Percentiles rank a stretch among this genome's conserved stretches.
phyloP scores from a whole-genome alignment of 2,113 vertebrate species.

The Eulemur rufifrons region DNA sequence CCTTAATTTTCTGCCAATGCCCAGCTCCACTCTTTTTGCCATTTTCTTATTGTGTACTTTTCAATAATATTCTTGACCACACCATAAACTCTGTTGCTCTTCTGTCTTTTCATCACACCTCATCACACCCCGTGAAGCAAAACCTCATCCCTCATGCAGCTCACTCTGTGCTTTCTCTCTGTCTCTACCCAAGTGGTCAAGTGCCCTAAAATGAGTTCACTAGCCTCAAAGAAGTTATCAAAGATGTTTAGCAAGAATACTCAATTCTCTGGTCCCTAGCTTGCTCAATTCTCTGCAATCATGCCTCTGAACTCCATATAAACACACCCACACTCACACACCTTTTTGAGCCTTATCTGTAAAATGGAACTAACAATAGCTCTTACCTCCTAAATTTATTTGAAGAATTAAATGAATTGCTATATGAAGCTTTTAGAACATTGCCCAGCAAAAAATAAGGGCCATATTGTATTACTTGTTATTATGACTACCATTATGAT shows the following conservation, averaged over 20 bases:
- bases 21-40: neutral
- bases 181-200: neutral
- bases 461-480: neutral
- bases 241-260: neutral
- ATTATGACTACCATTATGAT: neutral
- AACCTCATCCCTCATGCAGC: neutral
- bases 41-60: neutral
- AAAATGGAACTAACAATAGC: neutral
- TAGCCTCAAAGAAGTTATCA: neutral
- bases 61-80: neutral
- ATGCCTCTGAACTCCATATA: neutral
- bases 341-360: neutral
- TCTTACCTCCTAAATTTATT: neutral
- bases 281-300: neutral
- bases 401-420: neutral
- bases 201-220: neutral
- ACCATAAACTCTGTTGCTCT: neutral
- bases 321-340: neutral
- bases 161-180: neutral
- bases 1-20: neutral
- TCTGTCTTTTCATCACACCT: neutral
- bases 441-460: neutral
- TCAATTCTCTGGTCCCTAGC: neutral
- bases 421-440: neutral
- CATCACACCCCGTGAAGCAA: neutral